Conservation (phyloP, 2,797 vertebrate species). For the Cryptoprocta ferox region DNA sequence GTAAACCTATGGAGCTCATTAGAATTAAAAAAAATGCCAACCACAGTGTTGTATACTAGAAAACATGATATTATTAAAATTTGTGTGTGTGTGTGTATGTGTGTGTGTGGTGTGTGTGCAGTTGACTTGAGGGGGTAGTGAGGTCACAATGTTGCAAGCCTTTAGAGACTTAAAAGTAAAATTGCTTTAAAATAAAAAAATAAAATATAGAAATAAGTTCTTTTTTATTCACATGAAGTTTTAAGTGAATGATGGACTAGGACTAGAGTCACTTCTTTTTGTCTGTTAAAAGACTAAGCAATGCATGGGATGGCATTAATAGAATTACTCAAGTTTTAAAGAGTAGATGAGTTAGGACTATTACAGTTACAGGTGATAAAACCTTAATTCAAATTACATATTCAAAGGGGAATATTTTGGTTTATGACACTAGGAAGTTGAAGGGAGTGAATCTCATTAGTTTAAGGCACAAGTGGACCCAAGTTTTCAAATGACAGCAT, state of each 20-base stretch:
- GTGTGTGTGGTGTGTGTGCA: neutral
- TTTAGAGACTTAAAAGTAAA: neutral
- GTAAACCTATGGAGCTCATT: neutral
- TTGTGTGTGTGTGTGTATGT: neutral
- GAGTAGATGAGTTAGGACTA: neutral
- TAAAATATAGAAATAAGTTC: neutral
- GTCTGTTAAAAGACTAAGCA: neutral
- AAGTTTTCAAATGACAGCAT: neutral
- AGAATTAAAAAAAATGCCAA: neutral
- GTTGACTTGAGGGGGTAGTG: neutral
- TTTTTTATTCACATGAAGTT: neutral
- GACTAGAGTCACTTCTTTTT: neutral
- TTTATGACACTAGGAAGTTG: neutral
- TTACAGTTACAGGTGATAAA: neutral
- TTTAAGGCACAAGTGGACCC: neutral
- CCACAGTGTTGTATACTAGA: neutral
- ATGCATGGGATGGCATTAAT: neutral
- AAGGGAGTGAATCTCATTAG: neutral
- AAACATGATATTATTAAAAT: neutral
- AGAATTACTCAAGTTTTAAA: neutral
- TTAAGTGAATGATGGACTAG: neutral
- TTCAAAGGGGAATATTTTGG: slow-evolving; percentile 20
- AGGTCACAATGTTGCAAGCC: neutral
- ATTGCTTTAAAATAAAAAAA: neutral
- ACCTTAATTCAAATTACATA: neutral